Base-by-base conservation (phyloP, 1,140 invertebrate species). In the Mycetomoellerius zeteki region DNA sequence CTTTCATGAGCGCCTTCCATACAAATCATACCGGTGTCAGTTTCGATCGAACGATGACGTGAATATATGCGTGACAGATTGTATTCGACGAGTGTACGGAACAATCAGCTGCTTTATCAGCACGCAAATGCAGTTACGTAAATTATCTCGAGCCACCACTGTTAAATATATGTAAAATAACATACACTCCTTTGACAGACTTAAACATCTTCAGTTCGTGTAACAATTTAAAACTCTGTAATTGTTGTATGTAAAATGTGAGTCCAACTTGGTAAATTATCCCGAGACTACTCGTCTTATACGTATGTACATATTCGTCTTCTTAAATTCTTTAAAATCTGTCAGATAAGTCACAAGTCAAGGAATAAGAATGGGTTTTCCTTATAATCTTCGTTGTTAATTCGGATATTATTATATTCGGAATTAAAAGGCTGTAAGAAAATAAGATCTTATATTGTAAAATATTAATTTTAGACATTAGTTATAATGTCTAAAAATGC, bases 111-210 rank as follows among this genome's bases (percentile, higher is more conserved):
- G 21, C n/a, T 37, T 43, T 14, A 24, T 19, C 30, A 24, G 10
- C 65, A 56, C 33, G 21, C 65, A 47, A 81, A 37, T 81, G 65
- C n/a, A 69, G 37, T 81, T 81, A 43, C 50, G 64, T 65, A 69
- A 81, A 60, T 71, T 16, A 56, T 19, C 19, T 69, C 14, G 64
- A 56, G 33, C 16, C 78, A 30, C 54, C 21, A 56, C 37, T 30
- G 50, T 81, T 81, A 71, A 72, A 72, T 56, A n/a, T 81, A 81
- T 56, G 50, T 33, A 67, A 81, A 56, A 50, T 81, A 81, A 56
- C 65, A 14, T 56, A 71, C 47, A 24, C 33, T 81, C 30, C 37
- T 33, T 71, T 43, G 16, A 56, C 16, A 72, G 21, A 19, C 60
- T 3, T 80, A 50, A 67, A 81, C 50, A 43, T 30, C 10, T 56